Evolutionary conservation across 2,797 vertebrate species (phyloP), one percentile per base, ranked within the genome.

Genomic region (Characodon lateralis): DNA sequence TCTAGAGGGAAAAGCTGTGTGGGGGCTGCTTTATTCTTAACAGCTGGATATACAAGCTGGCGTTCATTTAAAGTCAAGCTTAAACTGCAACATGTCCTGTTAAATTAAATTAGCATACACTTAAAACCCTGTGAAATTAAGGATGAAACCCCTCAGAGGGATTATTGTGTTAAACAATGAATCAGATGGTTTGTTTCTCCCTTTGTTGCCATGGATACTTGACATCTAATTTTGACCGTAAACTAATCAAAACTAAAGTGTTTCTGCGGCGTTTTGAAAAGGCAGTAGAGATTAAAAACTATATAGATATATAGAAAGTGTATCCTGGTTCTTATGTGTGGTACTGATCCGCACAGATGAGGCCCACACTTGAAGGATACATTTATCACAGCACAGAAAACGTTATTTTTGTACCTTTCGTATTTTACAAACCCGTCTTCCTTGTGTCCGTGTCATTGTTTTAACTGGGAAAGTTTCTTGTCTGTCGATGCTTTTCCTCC

Each of bases 401-500:
- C 4, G 41, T 83, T 73, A 39, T 12, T 77, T 73, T 82, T 84
- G 65, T 72, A 24, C 43, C 72, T 58, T 2, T 79, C 72, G 79
- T 80, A 72, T 81, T 82, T 85, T 70, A 76, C 66, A 79, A 73
- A 76, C 24, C 55, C 81, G 80, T 71, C 78, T 70, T 61, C 82
- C 84, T 78, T 85, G 79, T 88, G 74, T 43, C 81, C 71, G 50
- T 79, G 46, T 61, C 71, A 84, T 89, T 88, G 85, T 88, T 87
- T 76, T 77, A 65, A 85, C 73, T 43, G 72, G 81, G 81, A 58
- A 83, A 75, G 80, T 88, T 89, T 84, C 72, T 51, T 70, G 68
- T 81, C 43, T 16, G 63, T 68, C 46, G 12, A 48, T 48, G 46
- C 13, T 46, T 77, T 63, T 65, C 79, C 18, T 58, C 39, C 18